Evolutionary conservation across 2,113 vertebrate genomes (phyloP), one percentile per base, ranked within the genome.

Genomic region (Syrmaticus mikado): DNA sequence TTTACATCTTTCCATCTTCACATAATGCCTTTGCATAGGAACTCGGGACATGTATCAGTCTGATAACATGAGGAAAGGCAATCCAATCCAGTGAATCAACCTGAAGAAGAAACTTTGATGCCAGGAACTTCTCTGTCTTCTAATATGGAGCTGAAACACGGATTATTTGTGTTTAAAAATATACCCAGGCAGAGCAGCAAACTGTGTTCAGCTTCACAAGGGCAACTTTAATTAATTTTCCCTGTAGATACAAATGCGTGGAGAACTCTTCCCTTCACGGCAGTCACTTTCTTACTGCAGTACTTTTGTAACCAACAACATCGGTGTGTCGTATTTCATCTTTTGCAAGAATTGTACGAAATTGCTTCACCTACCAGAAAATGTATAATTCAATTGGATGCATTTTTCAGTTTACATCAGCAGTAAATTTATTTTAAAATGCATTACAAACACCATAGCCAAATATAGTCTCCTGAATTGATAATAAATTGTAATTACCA

Each of bases 221-320:
- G 40, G 50, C 36, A 73, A 90, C 41, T 65, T 86, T 73, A 84
- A 82, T 83, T 41, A 73, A 92, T 95, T 86, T 92, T 89, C 66
- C 74, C 78, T 79, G 77, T 65, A 87, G 84, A 71, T 85, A 70
- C 14, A 87, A 87, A 76, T 13, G 45, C 93, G 45, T 43, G 25
- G 45, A 89, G 53, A 85, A 85, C 43, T 93, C 86, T 75, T 65
- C 66, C 64, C 52, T 65, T 40, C 11, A 3, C 19, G 83, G 75
- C 85, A 81, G 40, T 61, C 20, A 25, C 53, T 78, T 96, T 45
- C 41, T 85, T 81, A 40, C 74, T 70, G 24, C 62, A 70, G 58
- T 40, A 62, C 13, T 79, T 90, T 65, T 45, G n/a, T 85, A 84
- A 65, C 36, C 46, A 70, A 18, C 38, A 81, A 38, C 17, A 79